Evolutionary conservation across 1,140 invertebrate species (phyloP).

Genomic region (Drosophila suzukii): DNA sequence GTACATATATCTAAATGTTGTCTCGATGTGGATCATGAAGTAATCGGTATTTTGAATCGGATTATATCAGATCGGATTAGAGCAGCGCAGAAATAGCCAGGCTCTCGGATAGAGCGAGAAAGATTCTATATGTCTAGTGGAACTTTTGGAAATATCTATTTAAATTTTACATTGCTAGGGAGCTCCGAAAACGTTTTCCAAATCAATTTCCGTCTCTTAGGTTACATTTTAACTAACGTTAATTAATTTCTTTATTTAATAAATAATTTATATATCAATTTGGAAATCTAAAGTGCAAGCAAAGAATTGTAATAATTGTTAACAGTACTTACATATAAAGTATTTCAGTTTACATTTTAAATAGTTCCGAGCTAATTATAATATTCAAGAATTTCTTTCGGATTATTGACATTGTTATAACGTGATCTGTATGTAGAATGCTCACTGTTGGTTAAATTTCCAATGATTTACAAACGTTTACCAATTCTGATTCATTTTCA

Average conservation of each 20-base stretch:
- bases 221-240: slow-evolving; percentile 34
- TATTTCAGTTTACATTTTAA: slow-evolving; percentile 10
- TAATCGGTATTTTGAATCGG: slow-evolving; percentile 14
- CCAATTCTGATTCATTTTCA: slow-evolving; percentile 4
- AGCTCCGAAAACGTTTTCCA: slow-evolving; percentile 2
- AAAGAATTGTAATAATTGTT: slow-evolving; percentile 20
- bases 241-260: slow-evolving; percentile 28
- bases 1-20: slow-evolving; percentile 28
- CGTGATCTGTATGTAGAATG: neutral
- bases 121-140: slow-evolving; percentile 15
- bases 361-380: neutral
- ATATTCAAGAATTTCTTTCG: neutral
- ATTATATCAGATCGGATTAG: slow-evolving; percentile 33
- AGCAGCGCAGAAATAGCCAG: slow-evolving; percentile 37
- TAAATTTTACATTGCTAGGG: slow-evolving; percentile 10
- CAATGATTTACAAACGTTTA: neutral
- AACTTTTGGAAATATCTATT: slow-evolving; percentile 18
- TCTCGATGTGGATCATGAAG: slow-evolving; percentile 19
- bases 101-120: slow-evolving; percentile 34
- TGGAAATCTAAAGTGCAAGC: slow-evolving; percentile 12
- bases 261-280: slow-evolving; percentile 42
- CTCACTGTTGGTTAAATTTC: neutral
- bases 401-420: neutral
- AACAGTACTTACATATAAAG: slow-evolving; percentile 9
- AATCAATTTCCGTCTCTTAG: slow-evolving; percentile 9